These are phyloP conservation scores for Caranx melampygus DNA, from an alignment of 2,113 vertebrate genomes.

Conservation along the genomic window DNA sequence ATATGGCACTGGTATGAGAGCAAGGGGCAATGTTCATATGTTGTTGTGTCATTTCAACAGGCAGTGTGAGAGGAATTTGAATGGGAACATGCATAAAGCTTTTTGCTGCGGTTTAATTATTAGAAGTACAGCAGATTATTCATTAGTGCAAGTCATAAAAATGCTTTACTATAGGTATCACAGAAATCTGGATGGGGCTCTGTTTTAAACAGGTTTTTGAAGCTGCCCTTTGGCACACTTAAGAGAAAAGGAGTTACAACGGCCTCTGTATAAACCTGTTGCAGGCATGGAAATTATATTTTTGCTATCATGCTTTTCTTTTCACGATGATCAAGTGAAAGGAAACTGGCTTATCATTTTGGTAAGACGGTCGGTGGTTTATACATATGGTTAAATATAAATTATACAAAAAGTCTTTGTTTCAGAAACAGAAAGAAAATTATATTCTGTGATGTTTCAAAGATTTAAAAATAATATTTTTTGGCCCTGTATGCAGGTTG, in stretches of 20 bases:
- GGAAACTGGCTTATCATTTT: slow-evolving; percentile 19
- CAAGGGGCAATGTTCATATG: slow-evolving; percentile 56
- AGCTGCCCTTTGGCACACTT: not conserved
- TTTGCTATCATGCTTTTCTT: not conserved
- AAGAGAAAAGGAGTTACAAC: not conserved
- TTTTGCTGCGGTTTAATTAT: not conserved
- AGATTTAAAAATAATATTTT: too few relatives aligned
- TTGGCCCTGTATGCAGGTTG: too few relatives aligned
- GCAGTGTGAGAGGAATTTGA: not conserved
- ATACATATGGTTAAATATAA: not conserved
- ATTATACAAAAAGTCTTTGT: not conserved
- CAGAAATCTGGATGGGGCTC: not conserved
- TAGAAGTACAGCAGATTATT: not conserved
- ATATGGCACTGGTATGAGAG: not conserved
- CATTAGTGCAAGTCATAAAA: not conserved
- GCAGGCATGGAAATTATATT: not conserved
- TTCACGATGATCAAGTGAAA: slow-evolving; percentile 12
- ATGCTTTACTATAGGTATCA: not conserved
- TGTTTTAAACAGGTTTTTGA: slow-evolving; percentile 8
- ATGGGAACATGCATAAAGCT: not conserved
- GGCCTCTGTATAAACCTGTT: not conserved
- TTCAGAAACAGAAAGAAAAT: not conserved
- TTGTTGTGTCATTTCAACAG: slow-evolving; percentile 8
- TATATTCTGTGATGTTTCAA: too few relatives aligned
- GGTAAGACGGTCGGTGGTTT: slow-evolving; percentile 35